Evolutionary conservation across 2,888 invertebrate genomes (phyloP).

Genomic region (Microplitis manilae): DNA sequence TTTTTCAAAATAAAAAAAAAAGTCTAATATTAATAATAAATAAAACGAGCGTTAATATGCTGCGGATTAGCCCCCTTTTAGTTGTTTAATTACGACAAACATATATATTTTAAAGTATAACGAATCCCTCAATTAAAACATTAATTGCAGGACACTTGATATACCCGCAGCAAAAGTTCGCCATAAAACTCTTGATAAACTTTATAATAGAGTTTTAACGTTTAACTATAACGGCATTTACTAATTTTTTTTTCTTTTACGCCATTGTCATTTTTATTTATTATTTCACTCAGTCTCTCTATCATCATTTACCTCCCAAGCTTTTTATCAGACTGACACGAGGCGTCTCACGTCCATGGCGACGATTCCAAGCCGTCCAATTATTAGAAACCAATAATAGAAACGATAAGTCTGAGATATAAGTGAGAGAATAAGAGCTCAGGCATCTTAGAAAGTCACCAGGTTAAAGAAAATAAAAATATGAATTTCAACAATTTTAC

Average conservation of each 20-base stretch:
- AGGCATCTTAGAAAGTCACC: neutral
- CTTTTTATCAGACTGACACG: neutral
- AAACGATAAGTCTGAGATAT: conserved; percentile 17
- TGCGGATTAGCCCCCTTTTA: neutral
- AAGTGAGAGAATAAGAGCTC: neutral
- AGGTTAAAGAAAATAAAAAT: neutral
- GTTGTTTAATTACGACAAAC: neutral
- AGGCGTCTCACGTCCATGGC: conserved; percentile 25
- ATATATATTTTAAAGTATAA: neutral
- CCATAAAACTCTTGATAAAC: neutral
- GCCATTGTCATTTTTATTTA: neutral
- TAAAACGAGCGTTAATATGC: neutral
- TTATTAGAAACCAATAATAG: conserved; percentile 53
- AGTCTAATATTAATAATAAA: neutral
- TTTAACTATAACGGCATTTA: conserved; percentile 1
- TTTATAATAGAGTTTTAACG: conserved; percentile 44
- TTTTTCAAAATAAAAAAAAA: neutral
- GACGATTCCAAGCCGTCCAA: conserved; percentile 52
- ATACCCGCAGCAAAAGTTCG: neutral
- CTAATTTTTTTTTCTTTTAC: conserved; percentile 10
- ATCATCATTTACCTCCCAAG: neutral
- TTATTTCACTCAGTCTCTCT: neutral
- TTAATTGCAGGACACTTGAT: conserved; percentile 1
- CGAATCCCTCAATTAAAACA: neutral
- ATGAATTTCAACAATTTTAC: no score